Base-by-base conservation (phyloP, 1,140 invertebrate genomes). In the Harpegnathos saltator region DNA sequence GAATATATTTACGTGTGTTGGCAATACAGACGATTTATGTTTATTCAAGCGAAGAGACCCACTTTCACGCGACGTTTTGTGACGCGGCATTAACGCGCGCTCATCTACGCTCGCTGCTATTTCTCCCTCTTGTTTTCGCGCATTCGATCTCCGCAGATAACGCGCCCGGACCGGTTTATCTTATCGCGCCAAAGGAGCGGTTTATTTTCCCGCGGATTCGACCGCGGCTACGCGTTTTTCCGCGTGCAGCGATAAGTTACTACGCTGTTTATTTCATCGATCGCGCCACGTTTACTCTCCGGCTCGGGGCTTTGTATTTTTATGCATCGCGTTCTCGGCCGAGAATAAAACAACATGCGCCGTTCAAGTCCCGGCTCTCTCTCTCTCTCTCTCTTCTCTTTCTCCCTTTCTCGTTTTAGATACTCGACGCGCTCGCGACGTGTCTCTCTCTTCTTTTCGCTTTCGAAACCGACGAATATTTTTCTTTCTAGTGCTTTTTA, bases 211-310 rank as follows among this genome's bases (percentile, higher is more conserved):
- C 14, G 17, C 52, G 48, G 65, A 71, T 80, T 58, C 58, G 19
- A 69, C 58, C 29, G 7, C n/a, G 22, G 15, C 74, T 22, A 48
- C 61, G 44, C 63, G 19, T 78, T 78, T 78, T 78, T 68, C 33
- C 33, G 48, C 19, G n/a, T 52, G 12, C 24, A 69, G 69, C 26
- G 66, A 44, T 69, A 58, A 80, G 63, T 48, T 58, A 9, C 33
- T 44, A 58, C 33, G 65, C 29, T 44, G 17, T 69, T 69, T 69
- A 58, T 69, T 69, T 69, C 62, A 69, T 80, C 65, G 52, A 80
- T 80, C 65, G 65, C 15, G 2, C 33, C 22, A 17, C 52, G 48
- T 65, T 78, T 78, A 11, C 33, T 69, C 22, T 58, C 44, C 63
- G 24, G 3, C 11, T 17, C 5, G 19, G 14, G 4, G 29, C 52